phyloP scores from a whole-genome alignment of 2,888 invertebrate species.

The Acanthosepion esculentum region DNA sequence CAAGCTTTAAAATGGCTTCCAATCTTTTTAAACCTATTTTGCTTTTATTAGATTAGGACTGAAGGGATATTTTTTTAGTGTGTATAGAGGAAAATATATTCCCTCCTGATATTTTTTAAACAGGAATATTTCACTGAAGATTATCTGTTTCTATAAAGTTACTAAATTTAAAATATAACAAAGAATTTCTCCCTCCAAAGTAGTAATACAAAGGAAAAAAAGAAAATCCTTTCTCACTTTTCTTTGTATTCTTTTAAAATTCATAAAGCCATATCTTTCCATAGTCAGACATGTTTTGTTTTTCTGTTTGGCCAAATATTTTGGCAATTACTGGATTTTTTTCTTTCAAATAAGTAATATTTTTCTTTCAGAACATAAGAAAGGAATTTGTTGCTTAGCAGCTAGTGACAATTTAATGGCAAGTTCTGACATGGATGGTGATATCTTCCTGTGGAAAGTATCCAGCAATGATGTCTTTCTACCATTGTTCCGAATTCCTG shows the following conservation, averaged over 20 bases:
- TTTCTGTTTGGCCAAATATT: not conserved
- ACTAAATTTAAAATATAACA: too few relatives aligned
- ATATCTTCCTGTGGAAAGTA: conserved; percentile 68
- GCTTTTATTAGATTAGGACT: too few relatives aligned
- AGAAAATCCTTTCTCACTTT: too few relatives aligned
- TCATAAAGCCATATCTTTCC: not conserved
- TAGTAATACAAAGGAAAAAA: too few relatives aligned
- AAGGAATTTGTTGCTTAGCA: conserved; percentile 68
- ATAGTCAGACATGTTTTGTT: not conserved
- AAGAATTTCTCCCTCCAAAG: not conserved
- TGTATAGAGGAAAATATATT: too few relatives aligned
- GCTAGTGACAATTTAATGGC: conserved; percentile 63
- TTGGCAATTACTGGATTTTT: not conserved
- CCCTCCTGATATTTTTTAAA: too few relatives aligned
- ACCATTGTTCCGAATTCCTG: conserved; percentile 58
- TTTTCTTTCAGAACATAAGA: conserved; percentile 63
- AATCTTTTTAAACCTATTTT: too few relatives aligned
- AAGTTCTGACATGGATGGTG: conserved; percentile 72
- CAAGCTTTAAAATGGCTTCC: too few relatives aligned
- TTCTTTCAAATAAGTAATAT: not conserved
- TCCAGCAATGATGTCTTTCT: conserved; percentile 54
- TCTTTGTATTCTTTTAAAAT: too few relatives aligned
- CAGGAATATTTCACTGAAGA: too few relatives aligned
- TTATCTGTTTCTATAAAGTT: too few relatives aligned
- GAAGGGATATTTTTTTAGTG: too few relatives aligned